Conservation (phyloP, 2,797 vertebrate genomes). For the Capromys pilorides region DNA sequence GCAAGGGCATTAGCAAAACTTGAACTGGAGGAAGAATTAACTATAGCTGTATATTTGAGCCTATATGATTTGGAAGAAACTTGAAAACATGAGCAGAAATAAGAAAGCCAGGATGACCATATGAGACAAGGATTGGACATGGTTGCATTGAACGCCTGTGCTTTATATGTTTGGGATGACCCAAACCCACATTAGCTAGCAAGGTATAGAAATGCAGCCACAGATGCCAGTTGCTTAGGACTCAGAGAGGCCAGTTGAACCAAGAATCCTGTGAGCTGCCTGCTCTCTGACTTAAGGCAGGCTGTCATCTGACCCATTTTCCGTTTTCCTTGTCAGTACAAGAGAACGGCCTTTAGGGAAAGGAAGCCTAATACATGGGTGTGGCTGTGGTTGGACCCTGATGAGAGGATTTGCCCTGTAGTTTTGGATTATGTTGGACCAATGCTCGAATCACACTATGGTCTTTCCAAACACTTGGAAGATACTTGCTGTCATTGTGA, state of each 20-base stretch:
- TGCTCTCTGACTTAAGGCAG: background rate
- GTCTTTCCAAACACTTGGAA: background rate
- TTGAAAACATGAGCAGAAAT: background rate
- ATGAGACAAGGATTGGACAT: background rate
- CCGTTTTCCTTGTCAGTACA: constrained; percentile 12
- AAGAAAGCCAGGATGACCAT: background rate
- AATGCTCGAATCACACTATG: background rate
- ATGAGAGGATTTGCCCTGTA: background rate
- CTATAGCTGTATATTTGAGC: background rate
- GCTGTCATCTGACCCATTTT: background rate
- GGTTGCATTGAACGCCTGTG: background rate
- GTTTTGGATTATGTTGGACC: background rate
- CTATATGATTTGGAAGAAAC: background rate
- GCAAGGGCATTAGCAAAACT: background rate
- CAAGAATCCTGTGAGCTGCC: background rate
- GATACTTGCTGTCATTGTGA: background rate
- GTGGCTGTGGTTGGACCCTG: background rate
- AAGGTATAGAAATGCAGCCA: background rate
- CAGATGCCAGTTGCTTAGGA: background rate
- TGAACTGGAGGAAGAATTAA: background rate
- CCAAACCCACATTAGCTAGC: background rate
- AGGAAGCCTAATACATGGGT: background rate
- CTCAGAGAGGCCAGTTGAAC: background rate
- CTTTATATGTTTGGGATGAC: background rate
- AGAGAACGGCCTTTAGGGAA: constrained; percentile 43